Conservation (phyloP, 2,888 invertebrate genomes). For the Drosophila hamatofila region DNA sequence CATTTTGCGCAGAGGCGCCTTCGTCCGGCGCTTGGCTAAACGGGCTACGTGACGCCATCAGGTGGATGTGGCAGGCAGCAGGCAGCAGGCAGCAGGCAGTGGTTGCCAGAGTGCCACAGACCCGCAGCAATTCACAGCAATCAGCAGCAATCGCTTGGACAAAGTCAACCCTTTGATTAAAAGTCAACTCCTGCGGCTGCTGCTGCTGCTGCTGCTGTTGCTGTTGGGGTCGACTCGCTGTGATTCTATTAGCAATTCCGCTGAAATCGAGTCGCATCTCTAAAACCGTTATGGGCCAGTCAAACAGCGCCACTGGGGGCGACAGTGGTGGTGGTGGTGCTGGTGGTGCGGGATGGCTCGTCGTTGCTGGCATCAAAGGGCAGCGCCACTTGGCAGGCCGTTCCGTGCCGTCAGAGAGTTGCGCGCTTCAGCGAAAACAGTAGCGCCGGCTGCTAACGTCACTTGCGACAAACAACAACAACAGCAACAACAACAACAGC, state of each 20-base stretch:
- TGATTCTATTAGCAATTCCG: constrained; percentile 78
- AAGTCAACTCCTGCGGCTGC: constrained; percentile 25
- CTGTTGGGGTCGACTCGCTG: constrained; percentile 38
- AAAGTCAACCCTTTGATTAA: constrained; percentile 76
- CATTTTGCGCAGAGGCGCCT: constrained; percentile 67
- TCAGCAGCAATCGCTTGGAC: constrained; percentile 56
- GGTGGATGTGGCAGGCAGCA: constrained; percentile 57
- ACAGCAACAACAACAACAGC: constrained; percentile 37
- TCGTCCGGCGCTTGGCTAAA: constrained; percentile 65
- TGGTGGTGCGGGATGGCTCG: constrained; percentile 1
- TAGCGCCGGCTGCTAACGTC: constrained; percentile 73
- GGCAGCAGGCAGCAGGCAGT: no score
- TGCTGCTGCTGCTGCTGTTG: constrained; percentile 4
- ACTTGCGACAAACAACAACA: constrained; percentile 35
- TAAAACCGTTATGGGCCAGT: constrained; percentile 69
- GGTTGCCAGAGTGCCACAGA: constrained; percentile 8
- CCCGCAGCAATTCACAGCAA: constrained; percentile 28
- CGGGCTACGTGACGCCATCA: constrained; percentile 75
- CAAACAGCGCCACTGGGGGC: constrained; percentile 13
- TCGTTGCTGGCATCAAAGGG: constrained; percentile 65
- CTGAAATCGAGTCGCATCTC: constrained; percentile 73
- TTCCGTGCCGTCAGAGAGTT: constrained; percentile 67
- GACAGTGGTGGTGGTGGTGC: background rate
- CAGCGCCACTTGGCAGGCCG: constrained; percentile 76
- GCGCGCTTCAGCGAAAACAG: constrained; percentile 81